Base-by-base conservation (phyloP, 2,797 vertebrate genomes). In the Pelobates cultripes region DNA sequence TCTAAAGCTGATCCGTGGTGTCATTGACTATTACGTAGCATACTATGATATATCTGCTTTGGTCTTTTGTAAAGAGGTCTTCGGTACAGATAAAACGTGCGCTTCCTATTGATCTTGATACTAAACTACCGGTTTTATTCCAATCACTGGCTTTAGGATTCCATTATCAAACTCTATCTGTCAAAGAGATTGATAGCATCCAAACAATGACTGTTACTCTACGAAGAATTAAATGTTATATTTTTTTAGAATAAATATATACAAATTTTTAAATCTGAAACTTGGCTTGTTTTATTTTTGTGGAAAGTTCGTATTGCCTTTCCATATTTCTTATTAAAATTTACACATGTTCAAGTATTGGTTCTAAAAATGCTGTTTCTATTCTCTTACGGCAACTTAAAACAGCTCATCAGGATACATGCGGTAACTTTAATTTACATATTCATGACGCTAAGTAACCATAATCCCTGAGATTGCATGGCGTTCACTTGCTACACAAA, bases 401-500 rank as follows among this genome's bases (percentile, higher is more conserved):
- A 77, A 77, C 51, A 17, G 77, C 75, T 72, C 61, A 68, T 72
- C 68, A 67, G 77, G 72, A 72, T 55, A 75, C 68, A 75, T 75
- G 71, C 71, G 67, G 73, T n/a, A 61, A 79, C 13, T 63, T 45
- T 9, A 51, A 70, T 84, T 84, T 79, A 75, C 77, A 84, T 84
- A 76, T 84, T 75, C 17, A 79, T 84, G 72, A 84, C 14, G 41
- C 9, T 70, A 67, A 73, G 82, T 76, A 43, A 74, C 73, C 55
- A 45, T 79, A 84, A 84, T 84, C 82, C 77, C 73, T 8, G 40
- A 5, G 47, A 42, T 67, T 75, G 67, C 72, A 75, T 71, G 60
- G 68, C 69, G 63, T 70, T 67, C 45, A 84, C 73, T 84, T 69
- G 40, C 82, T 7, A 67, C 71, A 47, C 77, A 84, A 80, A 79